Evolutionary conservation across 2,113 vertebrate species (phyloP).

Genomic region (Cottus gobio): DNA sequence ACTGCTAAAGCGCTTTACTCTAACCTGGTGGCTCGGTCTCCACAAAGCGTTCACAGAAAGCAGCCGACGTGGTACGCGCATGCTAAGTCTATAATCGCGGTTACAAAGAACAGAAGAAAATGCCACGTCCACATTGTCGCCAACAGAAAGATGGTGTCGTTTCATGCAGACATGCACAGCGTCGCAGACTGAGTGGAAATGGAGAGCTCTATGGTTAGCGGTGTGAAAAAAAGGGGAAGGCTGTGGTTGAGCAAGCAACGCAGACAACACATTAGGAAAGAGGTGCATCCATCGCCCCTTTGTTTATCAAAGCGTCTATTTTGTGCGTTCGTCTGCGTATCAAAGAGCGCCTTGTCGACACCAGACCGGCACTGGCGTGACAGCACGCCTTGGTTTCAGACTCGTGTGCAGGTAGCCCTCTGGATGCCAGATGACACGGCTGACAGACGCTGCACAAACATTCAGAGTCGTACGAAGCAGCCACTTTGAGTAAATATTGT

Average conservation of each 20-base stretch:
- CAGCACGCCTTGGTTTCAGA: conserved; percentile 7
- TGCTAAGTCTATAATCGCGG: conserved; percentile 6
- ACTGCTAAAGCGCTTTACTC: background rate
- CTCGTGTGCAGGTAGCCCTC: background rate
- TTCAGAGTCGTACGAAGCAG: conserved; percentile 5
- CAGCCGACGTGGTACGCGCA: conserved; percentile 23
- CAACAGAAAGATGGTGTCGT: conserved; percentile 15
- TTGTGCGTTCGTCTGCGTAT: conserved; percentile 22
- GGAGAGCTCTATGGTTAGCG: conserved; percentile 25
- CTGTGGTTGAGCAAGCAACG: conserved; percentile 15
- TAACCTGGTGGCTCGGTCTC: background rate
- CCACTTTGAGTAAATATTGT: conserved; percentile 27
- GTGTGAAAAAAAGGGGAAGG: background rate
- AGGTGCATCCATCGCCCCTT: background rate
- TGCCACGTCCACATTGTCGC: conserved; percentile 40
- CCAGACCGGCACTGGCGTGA: conserved; percentile 1
- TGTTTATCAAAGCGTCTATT: conserved; percentile 14
- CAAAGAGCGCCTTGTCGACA: conserved; percentile 5
- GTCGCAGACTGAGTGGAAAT: conserved; percentile 35
- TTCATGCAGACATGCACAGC: conserved; percentile 16
- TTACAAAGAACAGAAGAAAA: conserved; percentile 23
- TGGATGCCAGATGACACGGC: conserved; percentile 6
- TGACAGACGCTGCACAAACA: conserved; percentile 14
- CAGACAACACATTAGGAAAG: conserved; percentile 5
- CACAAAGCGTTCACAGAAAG: conserved; percentile 17